Base-by-base conservation (phyloP, 1,140 invertebrate genomes). In the Drosophila mojavensis region DNA sequence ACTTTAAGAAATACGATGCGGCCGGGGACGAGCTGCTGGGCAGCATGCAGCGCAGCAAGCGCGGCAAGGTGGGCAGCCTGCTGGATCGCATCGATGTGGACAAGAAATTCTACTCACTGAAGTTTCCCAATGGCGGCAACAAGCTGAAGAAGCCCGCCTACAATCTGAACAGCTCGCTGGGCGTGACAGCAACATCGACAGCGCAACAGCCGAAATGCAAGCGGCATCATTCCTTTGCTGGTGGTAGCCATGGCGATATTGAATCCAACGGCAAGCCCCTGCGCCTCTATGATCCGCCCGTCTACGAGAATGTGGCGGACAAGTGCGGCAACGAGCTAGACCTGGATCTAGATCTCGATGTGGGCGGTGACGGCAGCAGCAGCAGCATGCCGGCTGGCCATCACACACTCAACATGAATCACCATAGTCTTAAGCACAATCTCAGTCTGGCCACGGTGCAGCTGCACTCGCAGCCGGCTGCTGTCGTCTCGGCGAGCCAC, bases 301-400 rank as follows among this genome's bases (percentile, higher is more conserved):
- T 74, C n/a, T 92, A 92, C 59, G 93, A 94, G 76, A 94, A 94
- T 72, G 78, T 94, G 51, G 69, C 93, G 93, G 92, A 85, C 93
- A 47, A 93, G 80, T 67, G 93, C 93, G 83, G 48, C 55, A 65
- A 55, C 30, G 71, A 76, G 45, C n/a, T 28, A 33, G 51, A 60
- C 36, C 20, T 66, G 53, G 48, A 55, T 28, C 11, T 28, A 33
- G 51, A 60, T 36, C 20, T 66, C 53, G 48, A 55, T 28, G 62
- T 68, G 28, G 64, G 54, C 45, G 53, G 55, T 51, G 56, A 60
- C 63, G 72, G 41, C 41, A 55, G 65, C 59, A 71, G 62, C 33
- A 56, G 47, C 72, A 50, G 39, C 47, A 43, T 30, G 5, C 24
- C n/a, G 20, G 20, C 20, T 24, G 20, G 20, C 43, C 43, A 43